Conservation (phyloP, 1,140 invertebrate genomes). For the Drosophila orena region DNA sequence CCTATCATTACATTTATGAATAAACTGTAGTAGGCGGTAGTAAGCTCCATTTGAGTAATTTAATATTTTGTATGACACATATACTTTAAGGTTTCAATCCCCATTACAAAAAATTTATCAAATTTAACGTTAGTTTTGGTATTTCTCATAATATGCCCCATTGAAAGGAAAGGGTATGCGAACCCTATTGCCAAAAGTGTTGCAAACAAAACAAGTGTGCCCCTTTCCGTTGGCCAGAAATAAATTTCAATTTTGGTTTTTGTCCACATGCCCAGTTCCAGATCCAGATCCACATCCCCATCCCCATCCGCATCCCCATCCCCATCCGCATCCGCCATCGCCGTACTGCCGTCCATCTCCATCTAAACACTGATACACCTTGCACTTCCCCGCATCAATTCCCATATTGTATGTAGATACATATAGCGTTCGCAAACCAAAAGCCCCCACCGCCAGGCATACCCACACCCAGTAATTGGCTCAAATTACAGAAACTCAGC, state of each 20-base stretch:
- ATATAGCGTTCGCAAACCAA: neutral
- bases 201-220: conserved; percentile 41
- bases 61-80: no score
- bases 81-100: no score
- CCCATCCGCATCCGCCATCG: neutral
- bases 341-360: conserved; percentile 30
- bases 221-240: conserved; percentile 54
- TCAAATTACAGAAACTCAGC: conserved; percentile 72
- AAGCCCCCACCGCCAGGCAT: conserved; percentile 8
- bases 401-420: neutral
- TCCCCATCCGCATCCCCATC: neutral
- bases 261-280: conserved; percentile 25
- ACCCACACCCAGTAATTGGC: conserved; percentile 70
- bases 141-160: neutral
- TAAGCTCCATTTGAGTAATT: no score
- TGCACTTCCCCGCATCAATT: conserved; percentile 19
- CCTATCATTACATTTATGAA: no score
- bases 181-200: conserved; percentile 37
- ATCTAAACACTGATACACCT: conserved; percentile 53
- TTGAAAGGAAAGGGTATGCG: conserved; percentile 3
- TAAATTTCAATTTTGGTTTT: conserved; percentile 61
- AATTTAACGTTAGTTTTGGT: neutral
- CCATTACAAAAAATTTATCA: neutral
- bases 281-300: neutral
- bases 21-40: no score